Evolutionary conservation across 1,140 invertebrate genomes (phyloP), one percentile per base, ranked within the genome.

Genomic region (Diplogasteroides magnus): DNA sequence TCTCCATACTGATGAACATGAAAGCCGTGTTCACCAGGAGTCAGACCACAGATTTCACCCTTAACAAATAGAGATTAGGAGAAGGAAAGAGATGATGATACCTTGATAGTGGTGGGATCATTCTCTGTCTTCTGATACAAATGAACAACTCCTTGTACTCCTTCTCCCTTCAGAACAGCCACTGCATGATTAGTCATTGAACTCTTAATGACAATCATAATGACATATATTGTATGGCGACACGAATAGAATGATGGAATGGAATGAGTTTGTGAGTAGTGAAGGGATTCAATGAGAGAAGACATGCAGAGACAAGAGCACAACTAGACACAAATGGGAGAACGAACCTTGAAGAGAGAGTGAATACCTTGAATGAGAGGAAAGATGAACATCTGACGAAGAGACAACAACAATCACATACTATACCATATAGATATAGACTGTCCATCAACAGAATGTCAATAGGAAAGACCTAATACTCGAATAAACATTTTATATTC

Each of bases 1-100:
- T 98, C 94, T 0, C 95, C 95, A 83, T 93, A 95, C 86, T 97
- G 90, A 82, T 98, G 95, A 67, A 98, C 88, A 83, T 98, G 95
- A 85, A 98, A 98, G 31, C 95, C 93, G 83, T 93, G 92, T 28
- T 91, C 89, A 31, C 86, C 86, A 59, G 25, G 86, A 77, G 86
- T 85, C 6, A 97, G 85, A 13, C 91, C 91, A 19, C 78, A 83
- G 59, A 97, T 84, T 55, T 84, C 84, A 14, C 93, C 92, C 57
- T 48, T 6, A 48, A 48, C 19, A 19, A 19, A 11, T 48, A 6
- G 19, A 11, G 6, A 6, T 11, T 76, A 23, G 37, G 58, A 1
- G 69, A 66, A 48, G 78, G 78, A 6, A 61, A 66, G 29, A 58
- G 67, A 29, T 81, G 73, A 19, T 62, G 48, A 14, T 71, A 66